These are phyloP conservation scores for Oncorhynchus nerka DNA, from an alignment of 2,113 vertebrate genomes.

Conservation along the genomic window DNA sequence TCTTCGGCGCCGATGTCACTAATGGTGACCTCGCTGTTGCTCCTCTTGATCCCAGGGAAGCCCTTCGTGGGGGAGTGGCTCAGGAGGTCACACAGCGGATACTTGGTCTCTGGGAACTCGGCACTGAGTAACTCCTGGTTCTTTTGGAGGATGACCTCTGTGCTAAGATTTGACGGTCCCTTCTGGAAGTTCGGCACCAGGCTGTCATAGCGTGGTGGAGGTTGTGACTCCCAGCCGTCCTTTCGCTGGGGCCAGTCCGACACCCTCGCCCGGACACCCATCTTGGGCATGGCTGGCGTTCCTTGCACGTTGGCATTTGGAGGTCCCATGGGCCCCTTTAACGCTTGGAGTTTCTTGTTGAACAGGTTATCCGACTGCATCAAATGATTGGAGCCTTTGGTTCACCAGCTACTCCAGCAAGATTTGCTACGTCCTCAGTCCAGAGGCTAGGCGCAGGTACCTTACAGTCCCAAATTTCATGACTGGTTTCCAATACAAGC, in stretches of 20 bases:
- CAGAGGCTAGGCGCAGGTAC: conserved; percentile 59
- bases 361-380: conserved; percentile 86
- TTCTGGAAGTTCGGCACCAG: conserved; percentile 69
- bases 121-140: conserved; percentile 36
- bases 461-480: conserved; percentile 38
- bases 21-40: conserved; percentile 87
- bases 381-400: conserved; percentile 66
- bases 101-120: conserved; percentile 74
- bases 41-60: conserved; percentile 82
- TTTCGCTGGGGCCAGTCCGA: conserved; percentile 87
- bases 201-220: conserved; percentile 67
- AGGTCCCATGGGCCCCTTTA: conserved; percentile 79
- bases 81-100: conserved; percentile 75
- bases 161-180: conserved; percentile 65
- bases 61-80: conserved; percentile 76
- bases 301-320: conserved; percentile 70
- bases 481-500: conserved; percentile 46
- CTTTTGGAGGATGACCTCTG: conserved; percentile 56
- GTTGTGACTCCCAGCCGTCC: conserved; percentile 78
- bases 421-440: conserved; percentile 71
- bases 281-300: conserved; percentile 84
- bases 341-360: conserved; percentile 79
- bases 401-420: conserved; percentile 60
- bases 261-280: conserved; percentile 84
- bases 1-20: conserved; percentile 85